These are phyloP conservation scores for Phaonia tiefii DNA, from an alignment of 2,888 invertebrate species.

Conservation along the genomic window DNA sequence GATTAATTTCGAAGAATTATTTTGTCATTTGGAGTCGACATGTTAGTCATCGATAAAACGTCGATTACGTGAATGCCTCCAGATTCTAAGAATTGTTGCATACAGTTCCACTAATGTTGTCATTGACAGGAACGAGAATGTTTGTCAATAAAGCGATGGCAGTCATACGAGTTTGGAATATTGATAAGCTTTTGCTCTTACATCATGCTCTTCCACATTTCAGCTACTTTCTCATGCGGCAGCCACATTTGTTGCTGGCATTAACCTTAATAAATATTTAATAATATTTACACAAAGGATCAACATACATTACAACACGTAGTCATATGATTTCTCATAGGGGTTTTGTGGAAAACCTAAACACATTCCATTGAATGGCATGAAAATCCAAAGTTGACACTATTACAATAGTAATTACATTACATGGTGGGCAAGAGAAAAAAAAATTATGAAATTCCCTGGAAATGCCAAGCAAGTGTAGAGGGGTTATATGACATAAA, in stretches of 20 bases:
- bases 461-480: too few species aligned
- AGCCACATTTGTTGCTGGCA: constrained; percentile 44
- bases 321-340: constrained; percentile 12
- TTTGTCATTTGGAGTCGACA: too few species aligned
- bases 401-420: constrained; percentile 6
- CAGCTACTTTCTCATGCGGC: background rate
- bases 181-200: constrained; percentile 11
- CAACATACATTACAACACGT: constrained; percentile 51
- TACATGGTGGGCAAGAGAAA: too few species aligned
- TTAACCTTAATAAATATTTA: constrained; percentile 62
- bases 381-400: constrained; percentile 15
- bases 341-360: background rate
- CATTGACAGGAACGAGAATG: background rate
- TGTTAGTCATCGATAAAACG: too few species aligned
- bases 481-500: too few species aligned
- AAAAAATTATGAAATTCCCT: too few species aligned
- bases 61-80: background rate
- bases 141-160: background rate
- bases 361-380: background rate
- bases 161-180: background rate
- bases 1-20: too few species aligned
- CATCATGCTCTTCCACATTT: background rate
- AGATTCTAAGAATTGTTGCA: background rate
- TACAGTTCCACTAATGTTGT: background rate
- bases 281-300: constrained; percentile 46